These are phyloP conservation scores for Stichodactyla mertensii DNA, from an alignment of 64 coral and sea anemone genomes.

Conservation along the genomic window DNA sequence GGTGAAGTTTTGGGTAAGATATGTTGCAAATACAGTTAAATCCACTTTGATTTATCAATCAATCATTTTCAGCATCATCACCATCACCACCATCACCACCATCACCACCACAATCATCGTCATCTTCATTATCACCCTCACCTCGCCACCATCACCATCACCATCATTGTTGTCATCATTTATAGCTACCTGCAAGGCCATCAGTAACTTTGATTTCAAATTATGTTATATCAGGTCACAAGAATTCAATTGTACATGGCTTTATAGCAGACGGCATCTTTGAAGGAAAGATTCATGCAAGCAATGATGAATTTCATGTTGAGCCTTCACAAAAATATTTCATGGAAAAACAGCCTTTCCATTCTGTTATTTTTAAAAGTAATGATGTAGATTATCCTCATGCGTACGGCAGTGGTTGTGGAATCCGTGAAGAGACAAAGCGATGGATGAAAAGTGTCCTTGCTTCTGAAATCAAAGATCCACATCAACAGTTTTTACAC, in stretches of 20 bases:
- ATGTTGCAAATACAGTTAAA: neutral
- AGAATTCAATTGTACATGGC: conserved; percentile 64
- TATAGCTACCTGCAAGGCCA: too few relatives aligned
- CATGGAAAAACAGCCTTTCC: conserved; percentile 50
- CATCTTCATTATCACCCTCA: neutral
- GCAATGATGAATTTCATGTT: conserved; percentile 72
- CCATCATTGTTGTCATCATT: too few relatives aligned
- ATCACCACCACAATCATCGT: neutral
- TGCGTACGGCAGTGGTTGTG: conserved; percentile 57
- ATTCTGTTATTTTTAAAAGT: conserved; percentile 77
- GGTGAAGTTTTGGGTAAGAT: conserved; percentile 66
- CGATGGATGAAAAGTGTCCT: conserved; percentile 45
- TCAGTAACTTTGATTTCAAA: neutral
- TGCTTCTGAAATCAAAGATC: conserved; percentile 14
- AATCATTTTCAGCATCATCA: neutral
- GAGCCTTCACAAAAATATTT: conserved; percentile 76
- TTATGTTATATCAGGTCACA: conserved; percentile 33
- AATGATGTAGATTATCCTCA: conserved; percentile 69
- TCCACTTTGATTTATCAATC: neutral
- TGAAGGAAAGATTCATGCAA: conserved; percentile 85
- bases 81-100: neutral
- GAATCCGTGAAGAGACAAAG: conserved; percentile 47
- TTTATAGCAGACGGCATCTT: conserved; percentile 76
- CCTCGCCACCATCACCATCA: neutral
- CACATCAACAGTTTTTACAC: conserved; percentile 2